Percentiles rank a stretch among this genome's conserved stretches.
phyloP scores from a whole-genome alignment of 2,797 vertebrate species.

The Anableps anableps region DNA sequence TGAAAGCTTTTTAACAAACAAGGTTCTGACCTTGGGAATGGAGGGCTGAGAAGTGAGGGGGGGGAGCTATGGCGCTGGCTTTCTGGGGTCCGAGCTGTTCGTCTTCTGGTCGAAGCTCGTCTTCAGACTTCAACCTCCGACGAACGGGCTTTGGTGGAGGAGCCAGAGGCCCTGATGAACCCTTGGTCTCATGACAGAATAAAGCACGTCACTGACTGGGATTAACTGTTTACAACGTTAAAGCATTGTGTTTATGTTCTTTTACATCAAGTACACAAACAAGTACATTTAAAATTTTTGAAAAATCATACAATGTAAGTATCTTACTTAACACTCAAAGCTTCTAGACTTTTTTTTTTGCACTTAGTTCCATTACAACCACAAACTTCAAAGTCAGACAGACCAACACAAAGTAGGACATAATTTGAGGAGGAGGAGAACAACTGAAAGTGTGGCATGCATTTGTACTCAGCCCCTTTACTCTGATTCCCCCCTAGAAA shows the following conservation, averaged over 20 bases:
- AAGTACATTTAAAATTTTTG: neutral
- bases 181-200: constrained; percentile 82
- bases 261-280: neutral
- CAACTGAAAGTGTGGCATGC: too few relatives aligned
- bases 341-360: neutral
- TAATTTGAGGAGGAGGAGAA: too few relatives aligned
- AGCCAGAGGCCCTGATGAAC: constrained; percentile 88
- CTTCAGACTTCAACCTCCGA: constrained; percentile 97
- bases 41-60: constrained; percentile 93
- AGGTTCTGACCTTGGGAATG: constrained; percentile 89
- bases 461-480: too few relatives aligned
- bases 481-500: too few relatives aligned
- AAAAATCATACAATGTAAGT: neutral
- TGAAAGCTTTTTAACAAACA: too few relatives aligned
- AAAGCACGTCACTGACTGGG: neutral
- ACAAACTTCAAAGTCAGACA: too few relatives aligned
- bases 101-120: constrained; percentile 93
- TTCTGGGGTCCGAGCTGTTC: constrained; percentile 92
- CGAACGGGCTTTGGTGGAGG: constrained; percentile 97
- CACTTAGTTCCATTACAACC: neutral
- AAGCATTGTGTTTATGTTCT: neutral
- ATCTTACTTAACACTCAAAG: neutral
- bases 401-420: too few relatives aligned
- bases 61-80: constrained; percentile 87
- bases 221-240: neutral